Conservation (phyloP, 2,113 vertebrate genomes). For the Isurus oxyrinchus region DNA sequence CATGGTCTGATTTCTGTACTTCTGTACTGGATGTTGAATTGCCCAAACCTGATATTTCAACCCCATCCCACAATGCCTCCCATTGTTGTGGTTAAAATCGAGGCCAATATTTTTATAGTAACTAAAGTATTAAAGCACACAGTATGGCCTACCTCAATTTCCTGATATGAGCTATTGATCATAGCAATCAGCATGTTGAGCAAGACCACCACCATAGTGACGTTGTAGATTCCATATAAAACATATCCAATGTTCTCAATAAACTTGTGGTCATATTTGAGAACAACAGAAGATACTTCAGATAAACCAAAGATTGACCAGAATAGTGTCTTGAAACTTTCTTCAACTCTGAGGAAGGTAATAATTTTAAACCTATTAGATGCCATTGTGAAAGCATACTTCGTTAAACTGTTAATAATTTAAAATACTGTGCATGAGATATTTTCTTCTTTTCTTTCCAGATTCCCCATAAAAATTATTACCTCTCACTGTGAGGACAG, state of each 20-base stretch:
- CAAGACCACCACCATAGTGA: constrained; percentile 80
- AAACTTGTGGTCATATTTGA: constrained; percentile 83
- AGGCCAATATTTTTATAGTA: not conserved
- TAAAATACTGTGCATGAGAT: not conserved
- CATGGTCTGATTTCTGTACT: not conserved
- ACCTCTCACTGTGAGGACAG: not conserved
- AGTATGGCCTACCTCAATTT: constrained; percentile 71
- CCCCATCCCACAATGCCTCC: not conserved
- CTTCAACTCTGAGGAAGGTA: constrained; percentile 63
- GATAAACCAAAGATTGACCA: constrained; percentile 85
- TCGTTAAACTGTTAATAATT: not conserved
- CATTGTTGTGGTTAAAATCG: not conserved
- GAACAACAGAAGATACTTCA: constrained; percentile 77
- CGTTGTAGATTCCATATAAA: constrained; percentile 79
- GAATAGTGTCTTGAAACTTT: constrained; percentile 83
- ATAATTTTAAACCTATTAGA: not conserved
- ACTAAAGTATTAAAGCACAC: not conserved
- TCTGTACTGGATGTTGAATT: not conserved
- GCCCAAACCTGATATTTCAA: not conserved
- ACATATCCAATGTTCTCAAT: constrained; percentile 83
- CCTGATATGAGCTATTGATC: constrained; percentile 83
- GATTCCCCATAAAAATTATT: not conserved
- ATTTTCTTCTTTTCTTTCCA: not conserved
- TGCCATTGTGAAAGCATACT: not conserved
- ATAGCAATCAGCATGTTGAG: constrained; percentile 86